These are phyloP conservation scores for Dolomedes plantarius DNA, from an alignment of 2,888 invertebrate genomes.

Conservation along the genomic window DNA sequence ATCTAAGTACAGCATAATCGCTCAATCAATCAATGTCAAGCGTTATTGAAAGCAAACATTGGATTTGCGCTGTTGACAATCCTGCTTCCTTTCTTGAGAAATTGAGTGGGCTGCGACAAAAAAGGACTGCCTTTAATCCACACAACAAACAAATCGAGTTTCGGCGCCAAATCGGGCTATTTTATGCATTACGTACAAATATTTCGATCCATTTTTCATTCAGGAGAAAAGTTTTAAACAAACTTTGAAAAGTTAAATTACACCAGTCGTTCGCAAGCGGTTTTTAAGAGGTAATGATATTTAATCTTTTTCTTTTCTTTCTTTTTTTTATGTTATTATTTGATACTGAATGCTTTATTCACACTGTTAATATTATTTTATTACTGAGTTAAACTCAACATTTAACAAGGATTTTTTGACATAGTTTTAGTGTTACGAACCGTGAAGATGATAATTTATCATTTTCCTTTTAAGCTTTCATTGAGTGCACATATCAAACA, in stretches of 20 bases:
- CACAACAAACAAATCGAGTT: neutral
- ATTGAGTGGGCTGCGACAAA: neutral
- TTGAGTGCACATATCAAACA: too few relatives aligned
- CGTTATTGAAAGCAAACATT: slow-evolving; percentile 18
- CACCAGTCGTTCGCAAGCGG: neutral
- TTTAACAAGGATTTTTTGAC: too few relatives aligned
- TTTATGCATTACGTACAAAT: neutral
- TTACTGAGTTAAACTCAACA: too few relatives aligned
- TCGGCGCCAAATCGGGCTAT: neutral
- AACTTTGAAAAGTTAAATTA: neutral
- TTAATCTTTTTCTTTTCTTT: too few relatives aligned
- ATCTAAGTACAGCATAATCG: slow-evolving; percentile 7
- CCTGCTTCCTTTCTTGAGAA: neutral
- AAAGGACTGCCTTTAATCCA: neutral
- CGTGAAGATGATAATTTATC: too few relatives aligned
- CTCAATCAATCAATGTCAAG: neutral
- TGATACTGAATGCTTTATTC: too few relatives aligned
- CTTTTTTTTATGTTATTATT: too few relatives aligned
- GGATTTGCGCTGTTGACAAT: slow-evolving; percentile 3
- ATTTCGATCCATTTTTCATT: neutral
- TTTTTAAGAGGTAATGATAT: neutral
- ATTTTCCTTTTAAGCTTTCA: too few relatives aligned
- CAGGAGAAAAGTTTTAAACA: neutral
- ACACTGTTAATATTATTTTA: too few relatives aligned
- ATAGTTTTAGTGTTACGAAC: too few relatives aligned